phyloP scores from a whole-genome alignment of 2,797 vertebrate species.

The Lindbergichthys nudifrons region DNA sequence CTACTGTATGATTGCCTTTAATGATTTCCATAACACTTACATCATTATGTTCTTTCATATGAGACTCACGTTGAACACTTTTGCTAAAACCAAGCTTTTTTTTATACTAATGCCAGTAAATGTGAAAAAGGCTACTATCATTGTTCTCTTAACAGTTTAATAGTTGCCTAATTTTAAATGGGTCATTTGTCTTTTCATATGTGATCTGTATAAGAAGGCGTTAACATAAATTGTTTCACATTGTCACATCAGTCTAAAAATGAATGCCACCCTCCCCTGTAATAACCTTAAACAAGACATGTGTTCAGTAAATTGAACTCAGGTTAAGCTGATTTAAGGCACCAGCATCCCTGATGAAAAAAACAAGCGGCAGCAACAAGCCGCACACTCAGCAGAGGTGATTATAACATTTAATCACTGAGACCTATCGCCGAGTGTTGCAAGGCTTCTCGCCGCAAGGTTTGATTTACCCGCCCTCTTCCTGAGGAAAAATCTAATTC shows the following conservation, averaged over 20 bases:
- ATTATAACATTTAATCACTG: slow-evolving; percentile 84
- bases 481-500: slow-evolving; percentile 85
- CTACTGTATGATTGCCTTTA: not conserved
- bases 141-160: not conserved
- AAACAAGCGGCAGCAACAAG: slow-evolving; percentile 50
- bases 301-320: slow-evolving; percentile 53
- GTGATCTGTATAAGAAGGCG: not conserved
- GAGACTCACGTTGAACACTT: not conserved
- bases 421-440: slow-evolving; percentile 64
- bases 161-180: not conserved
- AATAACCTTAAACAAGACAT: slow-evolving; percentile 47
- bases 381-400: slow-evolving; percentile 65
- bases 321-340: slow-evolving; percentile 51
- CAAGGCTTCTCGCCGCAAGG: slow-evolving; percentile 71
- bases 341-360: slow-evolving; percentile 37
- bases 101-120: no score
- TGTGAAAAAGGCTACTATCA: not conserved
- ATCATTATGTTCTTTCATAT: slow-evolving; percentile 6
- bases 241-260: slow-evolving; percentile 19
- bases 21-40: not conserved
- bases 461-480: slow-evolving; percentile 88
- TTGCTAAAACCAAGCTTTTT: not conserved
- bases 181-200: not conserved
- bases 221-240: slow-evolving; percentile 10
- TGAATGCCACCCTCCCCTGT: slow-evolving; percentile 4